A percentile compares a stretch with the other conserved stretches of the same genome.
Conservation (phyloP, 2,113 vertebrate species). For the Crotophaga sulcirostris region DNA sequence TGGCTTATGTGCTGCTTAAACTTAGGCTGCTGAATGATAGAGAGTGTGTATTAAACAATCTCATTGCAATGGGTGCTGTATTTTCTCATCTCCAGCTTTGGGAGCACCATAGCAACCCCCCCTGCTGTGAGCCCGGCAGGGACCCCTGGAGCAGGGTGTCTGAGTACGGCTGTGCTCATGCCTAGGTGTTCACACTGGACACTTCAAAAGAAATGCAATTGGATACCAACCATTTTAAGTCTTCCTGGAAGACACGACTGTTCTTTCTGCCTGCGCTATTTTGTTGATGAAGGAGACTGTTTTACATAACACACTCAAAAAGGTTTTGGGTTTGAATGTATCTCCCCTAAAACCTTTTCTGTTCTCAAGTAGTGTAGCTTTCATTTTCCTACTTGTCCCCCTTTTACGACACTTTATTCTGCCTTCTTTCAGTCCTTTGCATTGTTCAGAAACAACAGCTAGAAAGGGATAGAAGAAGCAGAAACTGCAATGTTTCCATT, state of each 20-base stretch:
- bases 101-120: neutral
- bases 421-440: neutral
- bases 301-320: neutral
- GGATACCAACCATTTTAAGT: fast-evolving
- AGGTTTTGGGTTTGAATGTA: neutral
- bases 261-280: neutral
- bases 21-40: constrained; percentile 28
- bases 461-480: neutral
- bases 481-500: neutral
- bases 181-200: neutral
- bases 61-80: constrained; percentile 10
- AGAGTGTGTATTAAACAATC: constrained; percentile 39
- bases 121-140: fast-evolving
- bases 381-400: neutral
- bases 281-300: neutral
- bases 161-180: fast-evolving
- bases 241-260: neutral
- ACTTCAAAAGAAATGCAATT: neutral
- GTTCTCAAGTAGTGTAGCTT: neutral
- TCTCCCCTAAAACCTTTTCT: neutral
- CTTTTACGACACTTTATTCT: neutral
- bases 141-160: neutral
- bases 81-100: constrained; percentile 7
- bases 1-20: constrained; percentile 63
- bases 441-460: neutral